A percentile compares a stretch with the other conserved stretches of the same genome.
Evolutionary conservation across 2,797 vertebrate species (phyloP).

Genomic region (Ambastaia sidthimunki): DNA sequence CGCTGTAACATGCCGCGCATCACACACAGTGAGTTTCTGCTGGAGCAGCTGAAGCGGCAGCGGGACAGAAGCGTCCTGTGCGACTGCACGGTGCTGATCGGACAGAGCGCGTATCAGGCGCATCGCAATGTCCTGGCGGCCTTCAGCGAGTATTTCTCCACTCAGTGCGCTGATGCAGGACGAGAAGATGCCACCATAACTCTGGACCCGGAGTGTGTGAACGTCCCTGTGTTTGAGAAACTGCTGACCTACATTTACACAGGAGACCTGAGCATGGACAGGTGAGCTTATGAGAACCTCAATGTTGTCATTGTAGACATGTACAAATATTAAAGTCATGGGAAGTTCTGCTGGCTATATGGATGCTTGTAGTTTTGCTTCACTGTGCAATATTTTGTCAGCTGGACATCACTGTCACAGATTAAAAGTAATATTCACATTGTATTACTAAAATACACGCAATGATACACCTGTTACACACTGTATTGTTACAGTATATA

Average conservation of each 20-base stretch:
- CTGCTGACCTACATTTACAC: constrained; percentile 95
- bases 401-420: no score
- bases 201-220: constrained; percentile 90
- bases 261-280: constrained; percentile 89
- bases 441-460: no score
- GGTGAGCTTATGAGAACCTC: constrained; percentile 75
- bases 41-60: constrained; percentile 90
- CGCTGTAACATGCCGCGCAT: constrained; percentile 30
- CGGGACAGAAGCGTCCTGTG: constrained; percentile 90
- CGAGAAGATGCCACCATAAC: constrained; percentile 79
- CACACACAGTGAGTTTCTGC: constrained; percentile 89
- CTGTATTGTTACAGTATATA: no score
- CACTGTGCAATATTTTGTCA: no score
- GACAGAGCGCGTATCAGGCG: constrained; percentile 89
- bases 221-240: constrained; percentile 88
- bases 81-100: constrained; percentile 91
- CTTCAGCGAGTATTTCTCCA: constrained; percentile 92
- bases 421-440: no score
- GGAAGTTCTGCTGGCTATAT: no score
- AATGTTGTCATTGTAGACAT: no score
- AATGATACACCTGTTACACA: no score
- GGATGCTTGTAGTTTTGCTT: no score
- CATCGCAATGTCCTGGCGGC: constrained; percentile 94
- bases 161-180: constrained; percentile 80
- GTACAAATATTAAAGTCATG: no score